Base-by-base conservation (phyloP, 2,888 invertebrate genomes). In the Belgica antarctica region DNA sequence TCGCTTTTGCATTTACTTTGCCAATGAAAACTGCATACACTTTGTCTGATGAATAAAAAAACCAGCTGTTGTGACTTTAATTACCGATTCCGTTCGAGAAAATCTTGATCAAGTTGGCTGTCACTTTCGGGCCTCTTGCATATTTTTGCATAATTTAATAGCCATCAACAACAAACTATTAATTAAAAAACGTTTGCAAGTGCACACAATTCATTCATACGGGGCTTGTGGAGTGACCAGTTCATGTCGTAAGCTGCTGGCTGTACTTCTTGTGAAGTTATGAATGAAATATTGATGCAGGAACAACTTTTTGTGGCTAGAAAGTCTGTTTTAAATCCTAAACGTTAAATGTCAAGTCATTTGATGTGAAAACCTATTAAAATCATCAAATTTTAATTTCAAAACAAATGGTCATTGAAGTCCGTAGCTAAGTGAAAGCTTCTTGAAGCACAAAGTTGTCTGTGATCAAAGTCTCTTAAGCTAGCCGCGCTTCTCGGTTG, bases 81-180 rank as follows among this genome's bases (percentile, higher is more conserved):
- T 62, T 62, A 62, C 4, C 17, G 31, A 62, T 62, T 62, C 62
- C 62, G 34, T 41, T n/a, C 41, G 15, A 41, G 41, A 41, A 41
- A 41, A 41, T 41, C 41, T 59, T 59, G 59, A 59, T 59, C 59
- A 19, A 27, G 24, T 17, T 19, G 57, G 27, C 62, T 57, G 57
- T 57, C 57, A 57, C 57, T 57, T 57, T 57, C 41, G 41, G 41
- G 41, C 41, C 41, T n/a, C 41, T 41, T 27, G 27, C 59, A 59
- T 59, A 27, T 17, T 52, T 59, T 59, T 59, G 28, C 59, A 41
- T 41, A 41, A 41, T 15, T 41, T 41, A 15, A 41, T n/a, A 41
- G 41, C 41, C 41, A 41, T 41, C 41, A 41, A 15, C 41, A 41
- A n/a, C 41, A 57, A 57, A 57, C 57, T 57, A 57, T 57, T 57